Evolutionary conservation across 2,888 invertebrate species (phyloP).

Genomic region (Trissoscelio sp.): DNA sequence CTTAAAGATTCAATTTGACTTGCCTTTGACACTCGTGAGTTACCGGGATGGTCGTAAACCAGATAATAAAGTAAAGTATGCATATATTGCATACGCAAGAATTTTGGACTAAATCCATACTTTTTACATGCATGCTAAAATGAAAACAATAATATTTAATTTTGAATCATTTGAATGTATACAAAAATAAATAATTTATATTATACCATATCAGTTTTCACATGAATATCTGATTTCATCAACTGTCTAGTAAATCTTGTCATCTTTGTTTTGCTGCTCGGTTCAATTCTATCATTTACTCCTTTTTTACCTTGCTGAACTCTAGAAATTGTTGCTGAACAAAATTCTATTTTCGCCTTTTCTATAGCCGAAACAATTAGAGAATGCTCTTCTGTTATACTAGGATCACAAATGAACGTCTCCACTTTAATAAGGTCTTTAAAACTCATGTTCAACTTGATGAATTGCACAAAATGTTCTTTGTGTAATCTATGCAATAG

Average conservation of each 20-base stretch:
- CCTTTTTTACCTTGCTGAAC: slow-evolving; percentile 60
- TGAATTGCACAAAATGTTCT: slow-evolving; percentile 86
- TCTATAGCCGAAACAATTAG: slow-evolving; percentile 86
- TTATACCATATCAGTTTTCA: slow-evolving; percentile 60
- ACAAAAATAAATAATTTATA: neutral
- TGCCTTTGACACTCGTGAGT: slow-evolving; percentile 73
- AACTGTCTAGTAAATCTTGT: slow-evolving; percentile 53
- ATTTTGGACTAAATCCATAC: slow-evolving; percentile 87
- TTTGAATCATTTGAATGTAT: neutral
- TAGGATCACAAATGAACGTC: slow-evolving; percentile 85
- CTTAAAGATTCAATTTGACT: slow-evolving; percentile 74
- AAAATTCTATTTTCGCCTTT: slow-evolving; percentile 86
- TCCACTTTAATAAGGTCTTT: slow-evolving; percentile 83
- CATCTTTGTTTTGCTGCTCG: slow-evolving; percentile 31
- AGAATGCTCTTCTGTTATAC: slow-evolving; percentile 83
- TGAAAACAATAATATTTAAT: slow-evolving; percentile 1
- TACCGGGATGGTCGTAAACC: slow-evolving; percentile 85
- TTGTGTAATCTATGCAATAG: slow-evolving; percentile 85
- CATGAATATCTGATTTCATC: slow-evolving; percentile 61
- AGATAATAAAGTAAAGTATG: slow-evolving; percentile 90
- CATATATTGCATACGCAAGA: slow-evolving; percentile 87
- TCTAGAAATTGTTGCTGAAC: slow-evolving; percentile 71
- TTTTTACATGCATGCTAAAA: slow-evolving; percentile 80
- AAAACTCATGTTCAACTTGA: slow-evolving; percentile 84
- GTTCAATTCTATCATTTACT: slow-evolving; percentile 13